phyloP scores from a whole-genome alignment of 2,888 invertebrate genomes.

The Coecobrya sp. region DNA sequence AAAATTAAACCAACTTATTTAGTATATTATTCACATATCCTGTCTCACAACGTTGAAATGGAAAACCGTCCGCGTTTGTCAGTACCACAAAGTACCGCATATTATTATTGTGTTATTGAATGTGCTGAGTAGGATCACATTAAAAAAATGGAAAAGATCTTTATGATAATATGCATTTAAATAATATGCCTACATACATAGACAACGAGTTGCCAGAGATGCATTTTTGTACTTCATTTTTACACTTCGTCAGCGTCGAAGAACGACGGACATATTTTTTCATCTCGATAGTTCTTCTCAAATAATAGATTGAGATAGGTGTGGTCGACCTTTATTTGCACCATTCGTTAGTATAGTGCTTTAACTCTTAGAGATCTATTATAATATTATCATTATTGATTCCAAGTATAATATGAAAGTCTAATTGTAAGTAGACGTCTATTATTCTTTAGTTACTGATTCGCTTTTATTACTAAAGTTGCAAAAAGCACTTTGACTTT shows the following conservation, averaged over 20 bases:
- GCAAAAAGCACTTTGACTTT: no score
- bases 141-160: background rate
- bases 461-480: no score
- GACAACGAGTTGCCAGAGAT: no score
- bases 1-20: background rate
- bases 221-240: constrained; percentile 29
- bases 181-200: no score
- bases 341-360: constrained; percentile 22
- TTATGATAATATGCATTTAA: background rate
- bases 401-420: background rate
- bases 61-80: no score
- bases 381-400: background rate
- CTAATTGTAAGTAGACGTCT: no score
- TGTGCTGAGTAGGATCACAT: background rate
- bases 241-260: constrained; percentile 45
- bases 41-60: no score
- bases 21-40: no score
- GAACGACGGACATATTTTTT: constrained; percentile 30
- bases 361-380: background rate
- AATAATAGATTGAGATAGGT: constrained; percentile 62
- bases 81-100: no score
- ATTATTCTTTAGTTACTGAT: background rate
- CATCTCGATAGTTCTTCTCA: background rate
- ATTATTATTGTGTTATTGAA: background rate
- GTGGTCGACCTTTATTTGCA: constrained; percentile 70